Evolutionary conservation across 2,888 invertebrate species (phyloP).

Genomic region (Thyatira batis): DNA sequence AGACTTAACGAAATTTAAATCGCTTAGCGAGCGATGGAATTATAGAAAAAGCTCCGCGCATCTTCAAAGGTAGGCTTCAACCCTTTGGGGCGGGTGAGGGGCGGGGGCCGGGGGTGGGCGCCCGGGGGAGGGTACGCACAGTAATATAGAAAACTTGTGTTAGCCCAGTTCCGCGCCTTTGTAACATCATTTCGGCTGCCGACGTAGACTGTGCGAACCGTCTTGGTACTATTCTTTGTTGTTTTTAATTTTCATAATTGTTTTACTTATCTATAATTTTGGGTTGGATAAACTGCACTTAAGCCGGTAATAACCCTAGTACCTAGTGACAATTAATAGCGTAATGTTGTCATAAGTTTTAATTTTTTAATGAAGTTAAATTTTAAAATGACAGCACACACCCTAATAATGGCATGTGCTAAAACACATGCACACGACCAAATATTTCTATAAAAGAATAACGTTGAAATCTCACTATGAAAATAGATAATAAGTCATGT

Average conservation of each 20-base stretch:
- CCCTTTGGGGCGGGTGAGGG: slow-evolving; percentile 62
- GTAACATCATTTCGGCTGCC: slow-evolving; percentile 81
- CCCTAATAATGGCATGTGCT: too few species aligned
- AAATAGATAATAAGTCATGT: too few species aligned
- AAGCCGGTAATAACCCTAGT: too few species aligned
- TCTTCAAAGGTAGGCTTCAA: slow-evolving; percentile 80
- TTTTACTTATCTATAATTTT: neutral
- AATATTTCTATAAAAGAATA: too few species aligned
- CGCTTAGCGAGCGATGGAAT: slow-evolving; percentile 77
- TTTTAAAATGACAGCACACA: too few species aligned
- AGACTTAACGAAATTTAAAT: slow-evolving; percentile 81
- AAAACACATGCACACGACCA: too few species aligned
- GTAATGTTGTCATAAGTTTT: too few species aligned
- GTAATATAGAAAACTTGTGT: slow-evolving; percentile 83
- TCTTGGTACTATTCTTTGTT: slow-evolving; percentile 46
- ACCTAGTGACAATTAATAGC: too few species aligned
- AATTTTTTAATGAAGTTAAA: too few species aligned
- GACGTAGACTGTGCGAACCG: slow-evolving; percentile 36
- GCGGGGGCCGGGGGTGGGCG: slow-evolving; percentile 21
- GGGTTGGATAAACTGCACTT: too few species aligned
- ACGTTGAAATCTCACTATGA: too few species aligned
- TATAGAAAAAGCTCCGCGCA: slow-evolving; percentile 80
- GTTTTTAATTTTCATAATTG: neutral
- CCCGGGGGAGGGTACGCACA: slow-evolving; percentile 62
- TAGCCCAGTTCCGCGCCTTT: slow-evolving; percentile 82